Percentiles rank a stretch among this genome's conserved stretches.
Conservation (phyloP, 1,140 invertebrate genomes). For the Watersipora subatra region DNA sequence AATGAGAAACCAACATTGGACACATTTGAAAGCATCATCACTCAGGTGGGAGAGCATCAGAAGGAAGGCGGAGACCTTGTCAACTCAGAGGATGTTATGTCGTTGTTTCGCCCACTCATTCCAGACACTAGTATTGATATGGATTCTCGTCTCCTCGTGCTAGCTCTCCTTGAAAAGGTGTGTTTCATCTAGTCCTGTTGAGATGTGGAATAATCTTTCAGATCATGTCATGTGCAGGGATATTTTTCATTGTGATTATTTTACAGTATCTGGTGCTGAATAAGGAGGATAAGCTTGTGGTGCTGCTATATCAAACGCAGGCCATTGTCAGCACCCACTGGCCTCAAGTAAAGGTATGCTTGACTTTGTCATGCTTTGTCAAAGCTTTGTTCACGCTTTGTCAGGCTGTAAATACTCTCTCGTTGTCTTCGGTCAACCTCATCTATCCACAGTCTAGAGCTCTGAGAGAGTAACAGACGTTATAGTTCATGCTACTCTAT, state of each 20-base stretch:
- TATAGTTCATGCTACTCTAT: too few relatives aligned
- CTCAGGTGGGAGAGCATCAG: constrained; percentile 19
- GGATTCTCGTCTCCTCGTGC: constrained; percentile 21
- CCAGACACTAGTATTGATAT: constrained; percentile 21
- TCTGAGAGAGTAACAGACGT: too few relatives aligned
- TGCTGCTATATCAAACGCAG: not conserved
- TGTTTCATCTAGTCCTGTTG: not conserved
- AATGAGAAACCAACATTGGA: constrained; percentile 9
- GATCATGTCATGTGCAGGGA: too few relatives aligned
- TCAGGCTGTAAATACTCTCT: too few relatives aligned
- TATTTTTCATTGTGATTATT: too few relatives aligned
- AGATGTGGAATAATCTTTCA: not conserved
- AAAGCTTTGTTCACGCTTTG: too few relatives aligned
- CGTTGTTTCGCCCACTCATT: constrained; percentile 23
- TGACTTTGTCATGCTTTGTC: too few relatives aligned
- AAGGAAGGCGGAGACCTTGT: constrained; percentile 20
- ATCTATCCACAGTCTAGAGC: too few relatives aligned
- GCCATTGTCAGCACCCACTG: not conserved
- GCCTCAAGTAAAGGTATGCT: too few relatives aligned
- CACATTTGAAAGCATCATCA: constrained; percentile 17
- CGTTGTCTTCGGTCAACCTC: too few relatives aligned
- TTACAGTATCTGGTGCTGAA: too few relatives aligned
- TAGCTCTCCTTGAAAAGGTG: constrained; percentile 29
- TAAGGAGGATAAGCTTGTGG: not conserved
- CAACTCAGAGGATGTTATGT: constrained; percentile 19